These are phyloP conservation scores for Poliocrania exsul DNA, from an alignment of 2,797 vertebrate genomes.

Conservation along the genomic window DNA sequence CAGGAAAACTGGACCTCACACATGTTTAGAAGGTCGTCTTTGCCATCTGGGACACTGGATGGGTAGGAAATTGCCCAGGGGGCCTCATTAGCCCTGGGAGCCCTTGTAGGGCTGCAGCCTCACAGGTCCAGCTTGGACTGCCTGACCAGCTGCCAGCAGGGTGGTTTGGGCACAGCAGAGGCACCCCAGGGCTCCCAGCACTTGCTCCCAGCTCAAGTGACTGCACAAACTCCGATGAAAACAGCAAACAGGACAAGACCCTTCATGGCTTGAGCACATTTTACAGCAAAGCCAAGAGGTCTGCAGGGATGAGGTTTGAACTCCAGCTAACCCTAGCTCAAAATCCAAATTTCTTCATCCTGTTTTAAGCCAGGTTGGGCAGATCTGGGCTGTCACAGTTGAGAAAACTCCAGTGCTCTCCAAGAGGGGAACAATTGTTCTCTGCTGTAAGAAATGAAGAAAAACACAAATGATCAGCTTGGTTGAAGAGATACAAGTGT, in stretches of 20 bases:
- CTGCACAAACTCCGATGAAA: neutral
- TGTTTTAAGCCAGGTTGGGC: neutral
- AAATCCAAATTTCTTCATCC: constrained; percentile 1
- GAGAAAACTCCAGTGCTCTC: neutral
- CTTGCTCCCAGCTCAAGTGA: neutral
- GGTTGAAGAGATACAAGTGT: neutral
- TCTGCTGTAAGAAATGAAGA: neutral
- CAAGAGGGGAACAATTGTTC: neutral
- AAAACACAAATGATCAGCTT: neutral
- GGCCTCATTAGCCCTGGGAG: fast-evolving
- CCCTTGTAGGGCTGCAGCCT: neutral
- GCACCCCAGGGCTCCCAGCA: fast-evolving
- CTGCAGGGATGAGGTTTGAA: constrained; percentile 27
- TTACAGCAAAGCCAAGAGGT: neutral
- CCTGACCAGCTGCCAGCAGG: neutral
- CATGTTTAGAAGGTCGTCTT: neutral
- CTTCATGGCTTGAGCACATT: neutral
- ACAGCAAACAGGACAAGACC: neutral
- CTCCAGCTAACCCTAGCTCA: neutral
- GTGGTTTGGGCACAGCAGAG: neutral
- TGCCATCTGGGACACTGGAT: neutral
- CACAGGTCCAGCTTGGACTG: neutral
- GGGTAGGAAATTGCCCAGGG: neutral
- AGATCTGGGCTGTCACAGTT: neutral
- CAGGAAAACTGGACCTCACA: neutral